phyloP scores from a whole-genome alignment of 1,140 invertebrate genomes.

The Drosophila persimilis region DNA sequence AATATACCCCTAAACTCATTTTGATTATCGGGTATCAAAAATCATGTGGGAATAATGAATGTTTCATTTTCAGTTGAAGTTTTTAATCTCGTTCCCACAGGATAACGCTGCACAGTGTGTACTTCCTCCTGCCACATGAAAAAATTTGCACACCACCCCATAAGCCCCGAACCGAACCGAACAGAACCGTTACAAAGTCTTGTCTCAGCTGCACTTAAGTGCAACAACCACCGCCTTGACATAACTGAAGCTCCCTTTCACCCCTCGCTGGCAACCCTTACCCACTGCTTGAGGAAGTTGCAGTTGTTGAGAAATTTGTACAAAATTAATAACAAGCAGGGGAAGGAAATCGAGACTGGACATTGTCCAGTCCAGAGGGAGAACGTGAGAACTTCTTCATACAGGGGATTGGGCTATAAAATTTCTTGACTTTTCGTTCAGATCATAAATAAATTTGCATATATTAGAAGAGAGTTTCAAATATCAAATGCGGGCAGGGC shows the following conservation, averaged over 20 bases:
- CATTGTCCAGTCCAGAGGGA: constrained; percentile 56
- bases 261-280: constrained; percentile 35
- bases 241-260: constrained; percentile 9
- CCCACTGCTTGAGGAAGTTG: constrained; percentile 18
- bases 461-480: constrained; percentile 20
- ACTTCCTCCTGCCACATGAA: no score
- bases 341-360: constrained; percentile 37
- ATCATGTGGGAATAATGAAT: no score
- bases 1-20: no score
- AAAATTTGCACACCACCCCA: not conserved
- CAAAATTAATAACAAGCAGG: constrained; percentile 14
- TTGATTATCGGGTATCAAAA: no score
- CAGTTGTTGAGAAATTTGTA: constrained; percentile 34
- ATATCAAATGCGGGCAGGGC: constrained; percentile 24
- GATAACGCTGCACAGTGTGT: no score
- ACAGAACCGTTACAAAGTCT: constrained; percentile 29
- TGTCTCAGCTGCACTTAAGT: constrained; percentile 39
- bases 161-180: not conserved
- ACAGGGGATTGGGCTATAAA: constrained; percentile 21
- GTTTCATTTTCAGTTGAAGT: no score
- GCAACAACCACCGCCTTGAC: constrained; percentile 37
- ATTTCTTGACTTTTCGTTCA: constrained; percentile 51
- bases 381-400: constrained; percentile 64
- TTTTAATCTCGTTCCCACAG: no score
- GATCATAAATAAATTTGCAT: constrained; percentile 68